Evolutionary conservation across 2,797 vertebrate genomes (phyloP).

Genomic region (Platalea minor): DNA sequence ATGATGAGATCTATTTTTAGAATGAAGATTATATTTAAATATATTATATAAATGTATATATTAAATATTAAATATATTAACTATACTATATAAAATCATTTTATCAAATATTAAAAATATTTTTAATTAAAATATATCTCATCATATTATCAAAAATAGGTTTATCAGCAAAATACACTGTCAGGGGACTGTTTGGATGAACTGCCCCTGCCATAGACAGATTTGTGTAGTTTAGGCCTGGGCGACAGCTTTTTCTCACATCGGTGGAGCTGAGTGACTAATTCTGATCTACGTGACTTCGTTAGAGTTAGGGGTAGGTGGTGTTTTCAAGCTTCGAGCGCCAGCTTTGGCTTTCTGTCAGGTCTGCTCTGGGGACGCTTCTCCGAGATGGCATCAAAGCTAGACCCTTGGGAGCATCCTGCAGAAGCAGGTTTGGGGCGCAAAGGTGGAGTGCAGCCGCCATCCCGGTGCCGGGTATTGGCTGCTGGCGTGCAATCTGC

Average conservation of each 20-base stretch:
- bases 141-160: fast-evolving
- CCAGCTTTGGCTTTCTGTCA: not conserved
- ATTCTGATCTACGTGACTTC: not conserved
- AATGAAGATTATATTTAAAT: not conserved
- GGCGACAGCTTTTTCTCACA: not conserved
- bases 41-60: too few relatives aligned
- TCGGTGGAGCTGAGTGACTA: not conserved
- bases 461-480: fast-evolving
- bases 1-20: not conserved
- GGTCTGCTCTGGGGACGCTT: not conserved
- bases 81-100: too few relatives aligned
- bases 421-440: not conserved
- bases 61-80: too few relatives aligned
- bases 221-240: too few relatives aligned
- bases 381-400: not conserved
- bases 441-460: too few relatives aligned
- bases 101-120: not conserved
- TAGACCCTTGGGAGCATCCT: not conserved
- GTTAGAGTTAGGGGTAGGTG: too few relatives aligned
- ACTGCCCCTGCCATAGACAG: too few relatives aligned
- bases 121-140: not conserved
- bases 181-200: not conserved
- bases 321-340: not conserved
- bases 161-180: not conserved
- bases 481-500: not conserved